Percentiles rank a stretch among this genome's conserved stretches.
phyloP scores from a whole-genome alignment of 1,140 invertebrate genomes.

The Tenebrio molitor region DNA sequence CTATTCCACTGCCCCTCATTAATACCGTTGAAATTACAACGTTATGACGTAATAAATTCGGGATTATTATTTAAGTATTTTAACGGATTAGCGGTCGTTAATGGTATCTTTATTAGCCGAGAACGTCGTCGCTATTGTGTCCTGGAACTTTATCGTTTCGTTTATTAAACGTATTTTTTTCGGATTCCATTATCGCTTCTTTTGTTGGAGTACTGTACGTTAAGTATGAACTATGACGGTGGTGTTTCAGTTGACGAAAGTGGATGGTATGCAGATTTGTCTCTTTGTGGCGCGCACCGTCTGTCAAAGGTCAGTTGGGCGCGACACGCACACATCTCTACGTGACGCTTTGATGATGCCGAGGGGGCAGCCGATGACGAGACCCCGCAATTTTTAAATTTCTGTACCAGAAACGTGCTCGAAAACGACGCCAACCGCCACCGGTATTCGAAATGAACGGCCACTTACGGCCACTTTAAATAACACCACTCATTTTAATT shows the following conservation, averaged over 20 bases:
- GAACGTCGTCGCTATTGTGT: constrained; percentile 1
- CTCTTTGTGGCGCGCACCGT: constrained; percentile 45
- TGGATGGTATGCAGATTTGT: constrained; percentile 52
- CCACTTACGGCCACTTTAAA: not conserved
- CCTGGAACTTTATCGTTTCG: constrained; percentile 8
- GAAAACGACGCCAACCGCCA: not conserved
- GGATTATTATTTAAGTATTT: constrained; percentile 35
- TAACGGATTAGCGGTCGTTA: constrained; percentile 37
- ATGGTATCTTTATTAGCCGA: constrained; percentile 41
- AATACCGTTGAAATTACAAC: not conserved
- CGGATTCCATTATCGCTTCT: not conserved
- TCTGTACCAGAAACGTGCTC: constrained; percentile 5
- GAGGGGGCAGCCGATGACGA: constrained; percentile 46
- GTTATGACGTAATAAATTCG: constrained; percentile 40
- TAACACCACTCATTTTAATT: not conserved
- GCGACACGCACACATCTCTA: constrained; percentile 52
- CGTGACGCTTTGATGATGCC: constrained; percentile 52
- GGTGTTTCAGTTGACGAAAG: constrained; percentile 32
- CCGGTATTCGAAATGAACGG: not conserved
- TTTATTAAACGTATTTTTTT: constrained; percentile 9
- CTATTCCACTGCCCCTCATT: not conserved
- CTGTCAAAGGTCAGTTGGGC: constrained; percentile 50
- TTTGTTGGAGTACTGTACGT: not conserved
- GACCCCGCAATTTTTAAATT: constrained; percentile 39
- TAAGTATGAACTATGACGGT: not conserved